Evolutionary conservation across 2,797 vertebrate genomes (phyloP), one percentile per base, ranked within the genome.

Genomic region (Phoebastria nigripes): DNA sequence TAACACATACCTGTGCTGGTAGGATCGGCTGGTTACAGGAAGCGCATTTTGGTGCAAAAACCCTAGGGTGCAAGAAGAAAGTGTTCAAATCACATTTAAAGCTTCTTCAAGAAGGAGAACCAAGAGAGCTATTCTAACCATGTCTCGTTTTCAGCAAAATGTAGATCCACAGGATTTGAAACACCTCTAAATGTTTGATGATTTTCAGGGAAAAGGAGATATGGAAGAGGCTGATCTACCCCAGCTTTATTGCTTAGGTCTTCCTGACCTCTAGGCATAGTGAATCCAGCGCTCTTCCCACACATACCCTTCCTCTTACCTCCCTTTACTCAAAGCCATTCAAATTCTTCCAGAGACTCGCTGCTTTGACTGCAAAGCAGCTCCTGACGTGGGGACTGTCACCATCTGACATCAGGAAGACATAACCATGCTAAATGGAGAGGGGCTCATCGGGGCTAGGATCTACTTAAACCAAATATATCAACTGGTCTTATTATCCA

Each of bases 31-130:
- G 99, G 97, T 98, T 98, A 97, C 99, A 99, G 61, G 99, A 99
- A 93, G 99, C 99, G 95, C 99, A 99, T 97, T 99, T 99, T 51
- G 99, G 99, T 92, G 99, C 99, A 97, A 99, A 99, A 97, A 99
- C 99, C 97, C 99, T 99, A 96, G 44, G 94, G 73, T n/a, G 67
- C 66, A 79, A 97, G 84, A 95, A 96, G 82, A 94, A 77, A 90
- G 26, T 7, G 37, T 76, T 92, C 33, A 95, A 63, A 90, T 72
- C 56, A 93, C 67, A 90, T 80, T 56, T 73, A 78, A 86, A 74
- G 39, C 8, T 54, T 65, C 63, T 93, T 87, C 26, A 73, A 44
- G 87, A 58, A 85, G 37, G n/a, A 88, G 14, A 89, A 85, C 7
- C 8, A 25, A 58, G 28, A 71, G 6, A 89, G 5, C 8, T 72